phyloP scores from a whole-genome alignment of 2,797 vertebrate species.

The Muscicapa striata region DNA sequence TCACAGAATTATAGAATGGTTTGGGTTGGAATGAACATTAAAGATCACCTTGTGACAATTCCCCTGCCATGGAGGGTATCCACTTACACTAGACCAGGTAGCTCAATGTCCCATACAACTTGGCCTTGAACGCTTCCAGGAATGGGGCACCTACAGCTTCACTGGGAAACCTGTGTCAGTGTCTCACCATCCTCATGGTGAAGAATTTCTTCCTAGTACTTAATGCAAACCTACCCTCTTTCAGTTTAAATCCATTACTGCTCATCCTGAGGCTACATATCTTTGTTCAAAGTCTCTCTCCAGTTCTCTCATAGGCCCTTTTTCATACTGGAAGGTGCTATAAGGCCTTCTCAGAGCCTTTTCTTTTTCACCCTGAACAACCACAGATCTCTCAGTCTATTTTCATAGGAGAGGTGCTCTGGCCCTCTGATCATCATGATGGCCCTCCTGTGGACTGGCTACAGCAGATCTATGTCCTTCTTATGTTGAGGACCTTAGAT shows the following conservation, averaged over 20 bases:
- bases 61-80: accelerated
- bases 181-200: background rate
- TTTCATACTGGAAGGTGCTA: background rate
- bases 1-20: background rate
- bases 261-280: background rate
- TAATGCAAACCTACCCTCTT: background rate
- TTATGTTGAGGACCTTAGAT: background rate
- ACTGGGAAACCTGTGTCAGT: background rate
- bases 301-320: background rate
- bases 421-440: background rate
- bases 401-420: background rate
- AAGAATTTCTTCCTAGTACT: background rate
- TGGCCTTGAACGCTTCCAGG: background rate
- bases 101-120: background rate
- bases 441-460: background rate
- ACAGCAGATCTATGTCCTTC: background rate
- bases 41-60: background rate
- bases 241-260: background rate
- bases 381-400: background rate
- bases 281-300: background rate
- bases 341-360: background rate
- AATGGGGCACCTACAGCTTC: background rate
- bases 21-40: background rate
- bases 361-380: background rate
- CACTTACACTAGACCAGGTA: background rate